These are phyloP conservation scores for Romanogobio albipinnatus DNA, from an alignment of 2,113 vertebrate genomes.

Conservation along the genomic window DNA sequence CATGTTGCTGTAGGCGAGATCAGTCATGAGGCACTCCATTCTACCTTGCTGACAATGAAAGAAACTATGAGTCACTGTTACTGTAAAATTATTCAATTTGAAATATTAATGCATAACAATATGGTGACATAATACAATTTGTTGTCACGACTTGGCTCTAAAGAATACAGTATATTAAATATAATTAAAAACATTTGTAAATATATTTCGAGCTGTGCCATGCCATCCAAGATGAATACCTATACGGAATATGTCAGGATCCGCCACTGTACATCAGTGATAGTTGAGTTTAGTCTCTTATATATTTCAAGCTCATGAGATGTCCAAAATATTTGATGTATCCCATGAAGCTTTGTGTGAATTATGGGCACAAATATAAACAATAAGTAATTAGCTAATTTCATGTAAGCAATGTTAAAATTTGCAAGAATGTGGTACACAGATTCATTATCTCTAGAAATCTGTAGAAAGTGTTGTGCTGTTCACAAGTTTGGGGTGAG, in stretches of 20 bases:
- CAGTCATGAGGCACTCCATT: conserved; percentile 6
- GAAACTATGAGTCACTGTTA: conserved; percentile 1
- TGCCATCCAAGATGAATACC: background rate
- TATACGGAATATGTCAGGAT: background rate
- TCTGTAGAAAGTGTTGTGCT: no score
- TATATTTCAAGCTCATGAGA: background rate
- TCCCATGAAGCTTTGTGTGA: background rate
- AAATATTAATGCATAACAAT: background rate
- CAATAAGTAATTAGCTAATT: background rate
- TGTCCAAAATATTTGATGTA: background rate
- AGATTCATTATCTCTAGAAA: no score
- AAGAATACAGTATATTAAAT: background rate
- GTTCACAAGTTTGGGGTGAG: no score
- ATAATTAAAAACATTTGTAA: background rate
- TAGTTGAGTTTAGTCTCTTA: background rate
- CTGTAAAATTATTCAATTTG: background rate
- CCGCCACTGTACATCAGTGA: background rate
- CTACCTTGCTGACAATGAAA: conserved; percentile 7
- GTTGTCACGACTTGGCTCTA: background rate
- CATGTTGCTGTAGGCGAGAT: conserved; percentile 23
- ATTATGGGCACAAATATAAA: background rate
- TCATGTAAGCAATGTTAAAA: background rate
- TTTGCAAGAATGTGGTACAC: no score
- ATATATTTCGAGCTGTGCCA: background rate
- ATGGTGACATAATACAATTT: background rate